Evolutionary conservation across 2,888 invertebrate genomes (phyloP).

Genomic region (Nebria salina): DNA sequence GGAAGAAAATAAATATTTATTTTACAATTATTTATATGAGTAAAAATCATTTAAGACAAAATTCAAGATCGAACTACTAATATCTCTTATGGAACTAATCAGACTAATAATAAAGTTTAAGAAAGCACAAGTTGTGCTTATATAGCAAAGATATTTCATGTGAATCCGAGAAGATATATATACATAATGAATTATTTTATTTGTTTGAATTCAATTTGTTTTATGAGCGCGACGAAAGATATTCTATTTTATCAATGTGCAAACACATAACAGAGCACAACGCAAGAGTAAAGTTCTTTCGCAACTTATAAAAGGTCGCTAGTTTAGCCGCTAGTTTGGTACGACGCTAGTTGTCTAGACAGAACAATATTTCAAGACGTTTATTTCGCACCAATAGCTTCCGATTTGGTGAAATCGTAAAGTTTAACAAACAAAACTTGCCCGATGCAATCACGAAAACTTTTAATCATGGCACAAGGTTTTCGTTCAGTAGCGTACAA

Average conservation of each 20-base stretch:
- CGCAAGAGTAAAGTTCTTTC: not conserved
- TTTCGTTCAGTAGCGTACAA: conserved; percentile 12
- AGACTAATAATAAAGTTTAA: too few species aligned
- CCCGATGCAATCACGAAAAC: conserved; percentile 33
- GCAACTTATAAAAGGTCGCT: conserved; percentile 32
- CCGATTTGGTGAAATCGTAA: conserved; percentile 41
- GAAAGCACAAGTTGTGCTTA: not conserved
- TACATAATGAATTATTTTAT: not conserved
- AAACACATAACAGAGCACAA: not conserved
- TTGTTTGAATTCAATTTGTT: not conserved
- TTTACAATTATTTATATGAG: too few species aligned
- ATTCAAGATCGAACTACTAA: too few species aligned
- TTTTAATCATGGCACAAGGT: conserved; percentile 32
- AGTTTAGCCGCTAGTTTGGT: conserved; percentile 32
- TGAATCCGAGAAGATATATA: not conserved
- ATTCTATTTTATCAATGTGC: conserved; percentile 34
- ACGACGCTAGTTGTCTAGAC: conserved; percentile 21
- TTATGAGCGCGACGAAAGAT: not conserved
- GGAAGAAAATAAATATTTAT: too few species aligned
- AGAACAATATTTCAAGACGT: conserved; percentile 42
- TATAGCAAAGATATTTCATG: not conserved
- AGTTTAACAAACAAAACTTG: conserved; percentile 31
- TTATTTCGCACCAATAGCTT: conserved; percentile 42
- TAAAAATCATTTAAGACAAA: too few species aligned
- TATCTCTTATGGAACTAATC: too few species aligned